A percentile compares a stretch with the other conserved stretches of the same genome.
These are phyloP conservation scores for Gobionotothen gibberifrons DNA, from an alignment of 2,797 vertebrate genomes.

Conservation along the genomic window DNA sequence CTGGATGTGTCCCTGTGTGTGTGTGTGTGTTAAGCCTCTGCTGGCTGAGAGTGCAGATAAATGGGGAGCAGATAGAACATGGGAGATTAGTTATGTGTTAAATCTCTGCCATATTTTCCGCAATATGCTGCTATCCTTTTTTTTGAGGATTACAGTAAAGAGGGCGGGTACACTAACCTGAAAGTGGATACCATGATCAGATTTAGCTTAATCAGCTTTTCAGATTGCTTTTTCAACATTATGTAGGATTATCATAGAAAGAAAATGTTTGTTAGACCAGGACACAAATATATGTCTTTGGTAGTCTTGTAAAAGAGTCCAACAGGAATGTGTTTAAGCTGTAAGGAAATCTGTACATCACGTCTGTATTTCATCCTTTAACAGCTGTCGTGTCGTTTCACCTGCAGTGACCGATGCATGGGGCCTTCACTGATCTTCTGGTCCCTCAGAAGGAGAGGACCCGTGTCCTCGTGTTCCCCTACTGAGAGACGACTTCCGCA, in stretches of 20 bases:
- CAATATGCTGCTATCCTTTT: slow-evolving; percentile 32
- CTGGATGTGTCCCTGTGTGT: slow-evolving; percentile 14
- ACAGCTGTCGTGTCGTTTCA: slow-evolving; percentile 37
- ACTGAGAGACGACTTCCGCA: slow-evolving; percentile 28
- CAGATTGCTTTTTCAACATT: slow-evolving; percentile 45
- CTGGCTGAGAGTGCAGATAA: slow-evolving; percentile 48
- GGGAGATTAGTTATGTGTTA: slow-evolving; percentile 57
- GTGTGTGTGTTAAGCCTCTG: slow-evolving; percentile 42
- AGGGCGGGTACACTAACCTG: slow-evolving; percentile 47
- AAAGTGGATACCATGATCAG: slow-evolving; percentile 56
- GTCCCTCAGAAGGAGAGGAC: slow-evolving; percentile 38
- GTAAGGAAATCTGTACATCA: neutral
- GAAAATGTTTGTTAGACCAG: slow-evolving; percentile 18
- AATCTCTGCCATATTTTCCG: slow-evolving; percentile 46
- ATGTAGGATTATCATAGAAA: slow-evolving; percentile 36
- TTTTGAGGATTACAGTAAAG: slow-evolving; percentile 47
- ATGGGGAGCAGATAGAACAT: slow-evolving; percentile 41
- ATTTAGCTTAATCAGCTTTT: slow-evolving; percentile 56
- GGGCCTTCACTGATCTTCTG: slow-evolving; percentile 24
- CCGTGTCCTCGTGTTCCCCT: slow-evolving; percentile 5
- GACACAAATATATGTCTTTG: slow-evolving; percentile 2
- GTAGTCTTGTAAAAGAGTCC: slow-evolving; percentile 2
- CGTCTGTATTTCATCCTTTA: neutral
- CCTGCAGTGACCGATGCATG: slow-evolving; percentile 53
- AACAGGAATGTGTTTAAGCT: slow-evolving; percentile 1